Evolutionary conservation across 2,797 vertebrate genomes (phyloP), one percentile per base, ranked within the genome.

Genomic region (Chaetophractus vellerosus): DNA sequence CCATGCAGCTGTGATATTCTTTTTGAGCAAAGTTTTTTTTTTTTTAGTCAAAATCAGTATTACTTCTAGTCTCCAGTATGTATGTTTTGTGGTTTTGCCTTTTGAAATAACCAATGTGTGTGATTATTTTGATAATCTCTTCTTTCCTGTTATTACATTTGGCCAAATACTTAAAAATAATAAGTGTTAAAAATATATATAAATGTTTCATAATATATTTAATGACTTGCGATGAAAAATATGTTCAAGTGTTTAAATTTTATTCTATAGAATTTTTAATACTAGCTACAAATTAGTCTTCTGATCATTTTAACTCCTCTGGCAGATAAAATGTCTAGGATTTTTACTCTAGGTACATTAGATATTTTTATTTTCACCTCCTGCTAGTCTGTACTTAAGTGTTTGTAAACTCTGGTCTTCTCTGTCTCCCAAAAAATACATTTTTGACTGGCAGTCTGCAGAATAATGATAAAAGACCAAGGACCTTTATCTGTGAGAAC

Each of bases 81-180:
- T 72, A 2, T 90, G 33, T 88, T 80, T 79, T 83, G 31, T 90
- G n/a, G 12, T 23, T 88, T 91, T 94, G 52, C 8, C 52, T 86
- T 96, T 94, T 83, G 28, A 96, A 96, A 86, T 87, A 45, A 86
- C 38, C 19, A 12, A 12, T 78, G 2, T 81, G 38, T 91, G 28
- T 50, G 78, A 5, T 78, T 87, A 33, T 61, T 93, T 59, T 84
- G 28, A 88, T 92, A 36, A 66, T 84, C 36, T 90, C 94, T 93
- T 66, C 71, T 52, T 52, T 16, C 50, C 50, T 55, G 15, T 55
- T 94, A 45, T 19, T 80, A 24, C 52, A 48, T 85, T 81, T 95
- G 85, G 26, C 48, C 41, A 88, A 83, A 74, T 92, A 33, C 79
- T 93, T 95, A 91, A 92, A 95, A 95, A 71, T 86, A 80, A 89